Evolutionary conservation across 2,797 vertebrate species (phyloP).

Genomic region (Hapalemur alaotrensis): DNA sequence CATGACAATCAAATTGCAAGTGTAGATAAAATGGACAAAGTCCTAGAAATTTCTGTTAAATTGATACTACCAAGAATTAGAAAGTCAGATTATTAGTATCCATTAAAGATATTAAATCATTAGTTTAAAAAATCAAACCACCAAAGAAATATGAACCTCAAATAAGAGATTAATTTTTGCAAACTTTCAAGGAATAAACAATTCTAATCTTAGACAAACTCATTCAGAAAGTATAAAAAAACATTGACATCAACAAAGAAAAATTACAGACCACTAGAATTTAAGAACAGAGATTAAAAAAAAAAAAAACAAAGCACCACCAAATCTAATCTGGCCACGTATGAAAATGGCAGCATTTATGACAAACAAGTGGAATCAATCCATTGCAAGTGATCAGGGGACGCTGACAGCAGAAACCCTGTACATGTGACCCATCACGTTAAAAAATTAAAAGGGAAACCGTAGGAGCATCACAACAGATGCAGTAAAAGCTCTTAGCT

Average conservation of each 20-base stretch:
- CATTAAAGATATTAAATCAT: not conserved
- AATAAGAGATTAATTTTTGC: not conserved
- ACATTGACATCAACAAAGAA: not conserved
- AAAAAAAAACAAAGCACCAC: not conserved
- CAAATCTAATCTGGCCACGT: not conserved
- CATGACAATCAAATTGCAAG: not conserved
- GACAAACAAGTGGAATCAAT: too few species aligned
- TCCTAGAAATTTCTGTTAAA: not conserved
- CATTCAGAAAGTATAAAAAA: not conserved
- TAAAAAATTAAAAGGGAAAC: too few species aligned
- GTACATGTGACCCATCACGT: rapidly evolving
- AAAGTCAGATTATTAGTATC: not conserved
- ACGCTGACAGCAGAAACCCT: too few species aligned
- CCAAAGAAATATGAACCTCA: not conserved
- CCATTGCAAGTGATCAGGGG: rapidly evolving
- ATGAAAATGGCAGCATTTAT: not conserved
- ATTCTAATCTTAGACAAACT: not conserved
- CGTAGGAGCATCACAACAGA: rapidly evolving
- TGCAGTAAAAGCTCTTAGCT: rapidly evolving
- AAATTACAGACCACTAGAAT: not conserved
- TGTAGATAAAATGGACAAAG: not conserved
- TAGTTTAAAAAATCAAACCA: not conserved
- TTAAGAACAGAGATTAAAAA: not conserved
- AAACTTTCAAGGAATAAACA: not conserved
- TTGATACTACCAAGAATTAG: not conserved